Evolutionary conservation across 2,888 invertebrate genomes (phyloP).

Genomic region (Anarsia innoxiella): DNA sequence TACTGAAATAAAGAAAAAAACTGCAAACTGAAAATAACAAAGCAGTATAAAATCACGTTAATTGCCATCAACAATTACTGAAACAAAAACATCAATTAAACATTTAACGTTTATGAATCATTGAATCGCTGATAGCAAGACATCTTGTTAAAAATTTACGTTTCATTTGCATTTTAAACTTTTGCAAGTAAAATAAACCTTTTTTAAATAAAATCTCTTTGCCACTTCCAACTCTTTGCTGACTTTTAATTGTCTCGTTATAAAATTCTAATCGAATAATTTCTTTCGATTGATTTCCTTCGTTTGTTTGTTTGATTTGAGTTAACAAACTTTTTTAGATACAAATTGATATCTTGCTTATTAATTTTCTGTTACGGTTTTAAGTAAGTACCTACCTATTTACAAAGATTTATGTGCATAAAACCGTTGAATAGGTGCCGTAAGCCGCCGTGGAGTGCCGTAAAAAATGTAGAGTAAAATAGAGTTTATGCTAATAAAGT

Average conservation of each 20-base stretch:
- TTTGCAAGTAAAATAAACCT: too few species aligned
- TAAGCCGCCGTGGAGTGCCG: too few species aligned
- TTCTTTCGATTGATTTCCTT: not conserved
- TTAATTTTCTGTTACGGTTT: not conserved
- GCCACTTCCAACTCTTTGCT: conserved; percentile 26
- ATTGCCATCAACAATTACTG: too few species aligned
- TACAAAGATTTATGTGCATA: not conserved
- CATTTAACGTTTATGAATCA: conserved; percentile 53
- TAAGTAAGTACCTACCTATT: not conserved
- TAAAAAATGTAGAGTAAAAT: too few species aligned
- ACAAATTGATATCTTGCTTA: not conserved
- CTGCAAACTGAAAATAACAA: too few species aligned
- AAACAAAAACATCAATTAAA: too few species aligned
- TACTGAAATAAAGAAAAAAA: too few species aligned
- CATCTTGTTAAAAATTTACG: conserved; percentile 71
- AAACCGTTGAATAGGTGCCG: too few species aligned
- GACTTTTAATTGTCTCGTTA: conserved; percentile 62
- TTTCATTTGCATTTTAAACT: conserved; percentile 59
- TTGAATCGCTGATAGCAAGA: conserved; percentile 35
- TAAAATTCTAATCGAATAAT: conserved; percentile 52
- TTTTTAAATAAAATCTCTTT: too few species aligned
- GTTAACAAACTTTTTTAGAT: not conserved
- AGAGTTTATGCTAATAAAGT: too few species aligned
- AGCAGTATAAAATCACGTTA: too few species aligned
- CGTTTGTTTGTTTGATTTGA: not conserved